Base-by-base conservation (phyloP, 2,888 invertebrate genomes). In the Hemaris fuciformis region DNA sequence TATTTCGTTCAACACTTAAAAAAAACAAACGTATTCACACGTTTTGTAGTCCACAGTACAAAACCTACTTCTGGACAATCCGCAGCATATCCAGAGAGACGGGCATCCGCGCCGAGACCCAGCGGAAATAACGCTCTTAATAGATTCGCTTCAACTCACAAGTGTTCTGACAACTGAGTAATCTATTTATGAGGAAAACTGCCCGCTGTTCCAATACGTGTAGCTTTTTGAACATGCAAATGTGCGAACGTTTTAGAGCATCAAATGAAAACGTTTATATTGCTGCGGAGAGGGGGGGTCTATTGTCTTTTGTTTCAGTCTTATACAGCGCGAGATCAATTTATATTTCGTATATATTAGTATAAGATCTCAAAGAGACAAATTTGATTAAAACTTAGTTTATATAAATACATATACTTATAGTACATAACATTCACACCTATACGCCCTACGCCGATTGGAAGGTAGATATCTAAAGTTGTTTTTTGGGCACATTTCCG, bases 101-200 rank as follows among this genome's bases (percentile, higher is more conserved):
- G 18, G 31, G 18, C 43, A 63, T 66, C 69, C 53, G 18, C 46
- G 67, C 57, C 64, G 79, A 67, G 66, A 75, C 78, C 78, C 74
- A 79, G 79, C 88, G 89, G 88, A 89, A 87, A 89, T 92, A 91
- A 90, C 85, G 86, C 85, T 89, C 87, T 89, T 90, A 91, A 91
- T 91, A 91, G 91, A 91, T 91, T 91, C 90, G 89, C 89, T 78
- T 80, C 86, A 82, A 85, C 88, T 89, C 87, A 83, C 87, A 84
- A 86, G 82, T 81, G 78, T 83, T 83, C 88, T 89, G 91, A 90
- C 91, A 90, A 86, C 89, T 83, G 84, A 83, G 80, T 91, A 89
- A 91, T 90, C 89, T 88, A 90, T 91, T 91, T 91, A 91, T 88
- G 88, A 85, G 85, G 83, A 81, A 87, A 88, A 87, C 87, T 85